Percentiles rank a stretch among this genome's conserved stretches.
phyloP scores from a whole-genome alignment of 2,888 invertebrate genomes.

The Polymixis lichenea region DNA sequence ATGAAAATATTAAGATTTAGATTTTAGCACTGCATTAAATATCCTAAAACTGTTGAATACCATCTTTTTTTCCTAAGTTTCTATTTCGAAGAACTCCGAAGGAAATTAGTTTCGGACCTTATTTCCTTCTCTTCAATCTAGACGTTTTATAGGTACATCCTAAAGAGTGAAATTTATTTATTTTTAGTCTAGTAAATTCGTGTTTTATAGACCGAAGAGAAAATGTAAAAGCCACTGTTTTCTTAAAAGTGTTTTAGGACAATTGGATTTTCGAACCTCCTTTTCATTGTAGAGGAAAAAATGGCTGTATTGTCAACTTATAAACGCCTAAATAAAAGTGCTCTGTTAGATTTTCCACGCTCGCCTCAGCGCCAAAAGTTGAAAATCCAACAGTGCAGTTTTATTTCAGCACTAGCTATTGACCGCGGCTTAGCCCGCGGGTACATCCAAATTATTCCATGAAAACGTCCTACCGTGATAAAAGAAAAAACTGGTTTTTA shows the following conservation, averaged over 20 bases:
- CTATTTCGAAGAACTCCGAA: slow-evolving; percentile 11
- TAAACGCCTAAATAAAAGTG: neutral
- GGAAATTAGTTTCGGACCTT: slow-evolving; percentile 39
- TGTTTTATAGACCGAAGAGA: neutral
- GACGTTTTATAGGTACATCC: slow-evolving; percentile 6
- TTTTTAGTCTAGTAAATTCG: slow-evolving; percentile 4
- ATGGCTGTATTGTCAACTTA: neutral
- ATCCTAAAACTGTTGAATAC: neutral
- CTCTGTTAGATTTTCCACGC: too few relatives aligned
- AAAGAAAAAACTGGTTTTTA: too few relatives aligned
- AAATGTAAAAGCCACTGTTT: slow-evolving; percentile 2
- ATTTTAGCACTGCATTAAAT: too few relatives aligned
- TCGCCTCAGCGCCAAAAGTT: neutral
- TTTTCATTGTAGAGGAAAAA: neutral
- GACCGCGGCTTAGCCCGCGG: too few relatives aligned
- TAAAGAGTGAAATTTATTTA: slow-evolving; percentile 14
- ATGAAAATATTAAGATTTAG: too few relatives aligned
- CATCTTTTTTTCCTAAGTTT: neutral
- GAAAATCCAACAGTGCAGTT: neutral
- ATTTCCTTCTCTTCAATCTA: slow-evolving; percentile 39
- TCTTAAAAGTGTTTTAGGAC: slow-evolving; percentile 9
- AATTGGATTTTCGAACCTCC: neutral
- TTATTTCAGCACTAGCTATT: neutral
- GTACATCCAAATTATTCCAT: too few relatives aligned
- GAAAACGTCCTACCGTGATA: too few relatives aligned